Evolutionary conservation across 2,113 vertebrate species (phyloP), one percentile per base, ranked within the genome.

Genomic region (Dermatemys mawii): DNA sequence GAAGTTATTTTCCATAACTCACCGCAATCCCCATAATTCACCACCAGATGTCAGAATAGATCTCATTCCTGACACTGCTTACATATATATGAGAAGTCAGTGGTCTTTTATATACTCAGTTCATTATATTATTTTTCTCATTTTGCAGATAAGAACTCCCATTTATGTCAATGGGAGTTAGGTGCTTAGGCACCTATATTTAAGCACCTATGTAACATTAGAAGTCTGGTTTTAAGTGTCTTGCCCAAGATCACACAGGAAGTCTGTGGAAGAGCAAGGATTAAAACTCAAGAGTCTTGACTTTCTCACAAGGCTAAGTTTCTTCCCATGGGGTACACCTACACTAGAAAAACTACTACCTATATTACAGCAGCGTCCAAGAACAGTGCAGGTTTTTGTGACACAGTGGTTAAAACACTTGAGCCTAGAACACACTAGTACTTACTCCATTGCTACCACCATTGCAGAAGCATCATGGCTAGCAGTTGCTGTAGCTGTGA

Each of bases 41-140:
- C n/a, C n/a, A n/a, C n/a, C n/a, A n/a, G n/a, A n/a, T n/a, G n/a
- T n/a, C n/a, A n/a, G n/a, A n/a, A n/a, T n/a, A n/a, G n/a, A n/a
- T n/a, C n/a, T n/a, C n/a, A n/a, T n/a, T n/a, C n/a, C n/a, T n/a
- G n/a, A n/a, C n/a, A n/a, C n/a, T n/a, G n/a, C n/a, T n/a, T n/a
- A n/a, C n/a, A 90, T 63, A 1, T 22, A 80, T 44, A 93, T 53
- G 81, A 84, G 78, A 93, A 57, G n/a, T 80, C 0, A 0, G n/a
- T 90, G 95, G 14, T 92, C 87, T 91, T 67, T 51, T 83, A 75
- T 89, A 35, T 93, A 93, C 90, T 0, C 0, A 49, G 60, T 82
- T 92, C 86, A 85, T 84, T 85, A 91, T 78, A n/a, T 92, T 94
- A 27, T 88, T 97, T 90, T 87, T 79, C 41, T 92, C 14, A 70